phyloP scores from a whole-genome alignment of 2,113 vertebrate species.

The Alethe diademata region DNA sequence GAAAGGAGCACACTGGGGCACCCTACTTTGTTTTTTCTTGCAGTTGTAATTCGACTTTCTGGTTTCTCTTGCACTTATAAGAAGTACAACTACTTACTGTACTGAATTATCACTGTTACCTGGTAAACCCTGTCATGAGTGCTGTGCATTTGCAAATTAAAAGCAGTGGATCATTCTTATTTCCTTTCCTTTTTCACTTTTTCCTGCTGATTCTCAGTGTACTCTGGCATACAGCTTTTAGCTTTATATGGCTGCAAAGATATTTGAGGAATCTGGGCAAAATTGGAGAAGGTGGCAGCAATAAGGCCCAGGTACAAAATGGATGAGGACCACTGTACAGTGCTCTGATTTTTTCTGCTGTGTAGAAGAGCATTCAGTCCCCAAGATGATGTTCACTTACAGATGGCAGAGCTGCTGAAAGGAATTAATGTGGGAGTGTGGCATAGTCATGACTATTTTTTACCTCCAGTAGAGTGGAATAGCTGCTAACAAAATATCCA shows the following conservation, averaged over 20 bases:
- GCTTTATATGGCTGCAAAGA: neutral
- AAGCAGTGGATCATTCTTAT: neutral
- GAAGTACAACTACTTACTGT: neutral
- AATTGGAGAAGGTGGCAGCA: neutral
- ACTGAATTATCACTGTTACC: neutral
- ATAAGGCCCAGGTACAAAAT: neutral
- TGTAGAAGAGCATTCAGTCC: neutral
- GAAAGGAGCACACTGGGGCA: neutral
- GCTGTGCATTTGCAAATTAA: neutral
- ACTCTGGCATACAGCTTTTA: neutral
- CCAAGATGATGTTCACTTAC: neutral
- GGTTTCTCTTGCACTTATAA: neutral
- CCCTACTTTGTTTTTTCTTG: neutral
- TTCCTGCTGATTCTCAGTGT: neutral
- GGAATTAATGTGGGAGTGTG: neutral
- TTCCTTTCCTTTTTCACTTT: neutral
- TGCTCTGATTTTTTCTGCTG: neutral
- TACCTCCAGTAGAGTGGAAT: neutral
- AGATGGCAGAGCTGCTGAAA: neutral
- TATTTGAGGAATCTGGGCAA: neutral
- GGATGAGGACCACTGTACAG: neutral
- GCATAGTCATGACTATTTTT: conserved; percentile 20
- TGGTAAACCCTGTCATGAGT: neutral
- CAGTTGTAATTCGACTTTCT: fast-evolving
- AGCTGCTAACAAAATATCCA: neutral